Base-by-base conservation (phyloP, 2,797 vertebrate species). In the Anguilla anguilla region DNA sequence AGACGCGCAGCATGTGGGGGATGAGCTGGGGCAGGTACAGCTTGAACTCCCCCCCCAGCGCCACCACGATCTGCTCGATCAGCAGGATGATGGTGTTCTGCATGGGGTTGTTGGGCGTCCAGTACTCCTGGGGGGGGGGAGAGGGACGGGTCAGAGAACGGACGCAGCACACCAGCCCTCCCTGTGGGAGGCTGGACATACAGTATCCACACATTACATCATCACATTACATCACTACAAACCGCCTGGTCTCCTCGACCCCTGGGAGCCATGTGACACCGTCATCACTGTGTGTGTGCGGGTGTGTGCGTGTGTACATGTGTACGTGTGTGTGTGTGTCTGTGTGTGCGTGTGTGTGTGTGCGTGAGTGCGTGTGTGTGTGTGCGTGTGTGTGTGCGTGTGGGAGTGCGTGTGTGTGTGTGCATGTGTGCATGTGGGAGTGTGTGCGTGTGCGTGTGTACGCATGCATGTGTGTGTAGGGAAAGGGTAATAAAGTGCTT, bases 41-140 rank as follows among this genome's bases (percentile, higher is more conserved):
- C 83, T 99, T 99, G 94, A 99, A 99, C 92, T 99, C 99, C 0
- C 99, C 98, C 0, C 99, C 99, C 0, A 99, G 95, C 0, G 99
- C 98, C 82, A 99, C 97, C 89, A 99, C 99, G 0, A 99, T 99
- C 91, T 99, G 99, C 94, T 99, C 99, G 0, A 99, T 98, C 79
- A 99, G 96, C 5, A 99, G 96, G 92, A 99, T 99, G 90, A 99
- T 99, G 0, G 99, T 99, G 95, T 98, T 99, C 96, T 99, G 99
- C 93, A 99, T 99, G 22, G 98, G 98, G 90, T 98, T 99, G 95
- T 99, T 99, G 88, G 98, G 98, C 39, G 99, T 98, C 99, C 99
- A 99, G 93, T 99, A 99, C 91, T 99, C 99, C 98, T 99, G 89
- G 4, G 83, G 83, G 53, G 35, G 5, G 10, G 17, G 1, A 81